Evolutionary conservation across 1,140 invertebrate species (phyloP).

Genomic region (Drosophila hydei): DNA sequence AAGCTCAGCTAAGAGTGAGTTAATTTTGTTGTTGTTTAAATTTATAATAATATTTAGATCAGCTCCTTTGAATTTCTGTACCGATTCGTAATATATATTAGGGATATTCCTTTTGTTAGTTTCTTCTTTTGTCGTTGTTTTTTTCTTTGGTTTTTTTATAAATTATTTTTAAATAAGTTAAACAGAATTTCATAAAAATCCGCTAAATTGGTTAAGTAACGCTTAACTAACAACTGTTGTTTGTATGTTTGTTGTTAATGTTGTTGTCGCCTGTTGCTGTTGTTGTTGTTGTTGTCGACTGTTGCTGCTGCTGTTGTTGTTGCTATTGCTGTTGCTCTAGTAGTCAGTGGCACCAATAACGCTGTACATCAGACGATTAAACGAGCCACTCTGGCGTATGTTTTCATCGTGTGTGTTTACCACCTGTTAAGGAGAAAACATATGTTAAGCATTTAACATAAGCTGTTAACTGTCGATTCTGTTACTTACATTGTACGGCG

Average conservation of each 20-base stretch:
- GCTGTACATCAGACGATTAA: constrained; percentile 95
- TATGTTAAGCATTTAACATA: constrained; percentile 25
- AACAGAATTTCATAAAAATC: constrained; percentile 80
- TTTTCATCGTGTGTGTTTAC: constrained; percentile 87
- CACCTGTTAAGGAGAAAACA: constrained; percentile 57
- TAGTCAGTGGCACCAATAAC: constrained; percentile 92
- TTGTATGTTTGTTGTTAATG: constrained; percentile 39
- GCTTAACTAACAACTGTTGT: constrained; percentile 57
- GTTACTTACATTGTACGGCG: constrained; percentile 83
- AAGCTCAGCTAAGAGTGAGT: constrained; percentile 30
- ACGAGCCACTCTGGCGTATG: constrained; percentile 95
- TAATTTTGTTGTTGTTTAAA: constrained; percentile 33
- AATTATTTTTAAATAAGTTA: constrained; percentile 75
- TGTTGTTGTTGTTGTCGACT: constrained; percentile 31
- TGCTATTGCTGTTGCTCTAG: constrained; percentile 82
- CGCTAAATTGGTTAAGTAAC: constrained; percentile 72
- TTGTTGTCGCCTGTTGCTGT: constrained; percentile 42
- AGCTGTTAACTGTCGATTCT: background rate
- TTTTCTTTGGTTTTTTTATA: constrained; percentile 52
- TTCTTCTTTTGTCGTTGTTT: constrained; percentile 39
- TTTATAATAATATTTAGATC: constrained; percentile 64
- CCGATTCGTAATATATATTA: constrained; percentile 65
- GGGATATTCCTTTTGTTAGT: constrained; percentile 55
- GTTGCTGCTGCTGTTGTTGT: constrained; percentile 24
- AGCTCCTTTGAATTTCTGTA: constrained; percentile 60